Evolutionary conservation across 2,113 vertebrate species (phyloP).

Genomic region (Callipepla squamata): DNA sequence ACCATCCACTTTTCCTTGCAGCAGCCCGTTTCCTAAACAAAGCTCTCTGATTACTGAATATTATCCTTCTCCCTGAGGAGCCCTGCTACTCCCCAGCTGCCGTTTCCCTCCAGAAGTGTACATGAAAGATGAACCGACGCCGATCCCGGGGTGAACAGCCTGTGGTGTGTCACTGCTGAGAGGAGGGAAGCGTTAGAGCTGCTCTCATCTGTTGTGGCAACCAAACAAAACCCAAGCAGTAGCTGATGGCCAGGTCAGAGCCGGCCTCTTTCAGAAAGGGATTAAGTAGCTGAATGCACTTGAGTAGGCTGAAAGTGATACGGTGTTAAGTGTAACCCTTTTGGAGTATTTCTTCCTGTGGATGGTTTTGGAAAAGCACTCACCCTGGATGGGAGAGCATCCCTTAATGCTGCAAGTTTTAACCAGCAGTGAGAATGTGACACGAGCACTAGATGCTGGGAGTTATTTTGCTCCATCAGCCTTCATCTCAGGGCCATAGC

Average conservation of each 20-base stretch:
- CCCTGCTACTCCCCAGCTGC: slow-evolving; percentile 37
- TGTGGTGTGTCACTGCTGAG: slow-evolving; percentile 48
- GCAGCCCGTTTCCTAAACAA: slow-evolving; percentile 50
- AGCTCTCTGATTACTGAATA: slow-evolving; percentile 65
- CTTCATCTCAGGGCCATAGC: neutral
- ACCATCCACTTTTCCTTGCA: neutral
- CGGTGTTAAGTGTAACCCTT: neutral
- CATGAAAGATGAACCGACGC: slow-evolving; percentile 71
- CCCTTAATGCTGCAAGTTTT: neutral
- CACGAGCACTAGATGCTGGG: neutral
- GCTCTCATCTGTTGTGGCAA: slow-evolving; percentile 50
- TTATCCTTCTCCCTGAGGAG: slow-evolving; percentile 74
- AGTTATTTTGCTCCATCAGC: neutral
- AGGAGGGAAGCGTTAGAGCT: slow-evolving; percentile 13
- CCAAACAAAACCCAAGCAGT: slow-evolving; percentile 10
- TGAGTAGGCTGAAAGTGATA: slow-evolving; percentile 17
- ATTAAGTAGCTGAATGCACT: slow-evolving; percentile 51
- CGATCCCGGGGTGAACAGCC: slow-evolving; percentile 73
- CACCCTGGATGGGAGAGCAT: neutral
- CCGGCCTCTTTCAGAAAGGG: slow-evolving; percentile 23
- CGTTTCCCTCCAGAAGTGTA: slow-evolving; percentile 66
- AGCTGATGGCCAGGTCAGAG: neutral
- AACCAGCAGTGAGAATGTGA: neutral
- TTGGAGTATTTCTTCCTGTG: neutral
- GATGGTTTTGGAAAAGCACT: neutral